A percentile compares a stretch with the other conserved stretches of the same genome.
phyloP scores from a whole-genome alignment of 1,140 invertebrate genomes.

The Ridgeia piscesae region DNA sequence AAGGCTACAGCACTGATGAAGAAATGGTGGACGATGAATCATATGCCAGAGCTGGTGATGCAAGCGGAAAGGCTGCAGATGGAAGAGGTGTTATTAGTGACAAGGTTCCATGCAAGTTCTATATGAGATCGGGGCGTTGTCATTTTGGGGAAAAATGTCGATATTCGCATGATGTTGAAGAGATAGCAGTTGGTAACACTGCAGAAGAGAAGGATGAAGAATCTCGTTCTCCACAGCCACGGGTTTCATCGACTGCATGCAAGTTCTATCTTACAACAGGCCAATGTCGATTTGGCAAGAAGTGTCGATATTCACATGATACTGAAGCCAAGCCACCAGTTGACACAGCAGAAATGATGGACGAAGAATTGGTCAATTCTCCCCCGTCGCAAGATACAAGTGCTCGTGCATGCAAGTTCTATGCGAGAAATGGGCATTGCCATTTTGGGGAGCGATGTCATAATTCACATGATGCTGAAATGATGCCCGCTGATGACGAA shows the following conservation, averaged over 20 bases:
- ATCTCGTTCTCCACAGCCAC: not conserved
- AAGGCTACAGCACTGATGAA: not conserved
- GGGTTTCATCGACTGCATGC: not conserved
- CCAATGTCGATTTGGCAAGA: slow-evolving; percentile 32
- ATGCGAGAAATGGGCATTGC: not conserved
- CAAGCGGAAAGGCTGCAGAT: not conserved
- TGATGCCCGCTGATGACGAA: not conserved
- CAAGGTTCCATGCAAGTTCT: not conserved
- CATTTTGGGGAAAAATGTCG: slow-evolving; percentile 33
- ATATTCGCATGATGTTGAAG: slow-evolving; percentile 29
- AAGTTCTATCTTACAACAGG: slow-evolving; percentile 2
- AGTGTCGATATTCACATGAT: slow-evolving; percentile 35
- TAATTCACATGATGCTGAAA: slow-evolving; percentile 8
- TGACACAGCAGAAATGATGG: not conserved
- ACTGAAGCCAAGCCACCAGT: not conserved
- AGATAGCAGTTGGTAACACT: not conserved
- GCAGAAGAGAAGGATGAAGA: not conserved
- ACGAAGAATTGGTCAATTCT: not conserved
- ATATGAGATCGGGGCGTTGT: slow-evolving; percentile 22
- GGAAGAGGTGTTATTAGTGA: not conserved
- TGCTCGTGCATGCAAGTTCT: not conserved
- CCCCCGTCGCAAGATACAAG: not conserved
- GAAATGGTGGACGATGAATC: not conserved
- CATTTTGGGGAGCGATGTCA: not conserved
- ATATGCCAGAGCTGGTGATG: not conserved